Percentiles rank a stretch among this genome's conserved stretches.
Conservation (phyloP, 2,797 vertebrate genomes). For the Lagorchestes hirsutus region DNA sequence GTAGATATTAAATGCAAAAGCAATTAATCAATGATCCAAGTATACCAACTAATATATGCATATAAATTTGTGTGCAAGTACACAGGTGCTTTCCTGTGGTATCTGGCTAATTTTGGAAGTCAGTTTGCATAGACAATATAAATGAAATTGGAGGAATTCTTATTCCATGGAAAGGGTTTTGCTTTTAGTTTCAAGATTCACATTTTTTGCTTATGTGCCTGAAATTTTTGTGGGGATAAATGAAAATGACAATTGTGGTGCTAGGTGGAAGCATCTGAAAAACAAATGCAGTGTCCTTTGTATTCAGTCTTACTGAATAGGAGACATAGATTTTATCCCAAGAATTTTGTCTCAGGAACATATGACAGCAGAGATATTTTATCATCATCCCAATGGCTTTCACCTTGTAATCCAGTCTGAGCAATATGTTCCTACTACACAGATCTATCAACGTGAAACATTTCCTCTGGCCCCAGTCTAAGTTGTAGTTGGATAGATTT, state of each 20-base stretch:
- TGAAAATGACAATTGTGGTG: not conserved
- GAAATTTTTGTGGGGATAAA: not conserved
- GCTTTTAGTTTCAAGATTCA: not conserved
- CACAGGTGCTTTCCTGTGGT: not conserved
- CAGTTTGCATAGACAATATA: not conserved
- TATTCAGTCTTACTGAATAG: not conserved
- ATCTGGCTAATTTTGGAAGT: not conserved
- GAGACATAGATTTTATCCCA: not conserved
- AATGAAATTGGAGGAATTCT: not conserved
- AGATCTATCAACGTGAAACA: not conserved
- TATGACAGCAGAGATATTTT: not conserved
- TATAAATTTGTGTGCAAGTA: too few species aligned
- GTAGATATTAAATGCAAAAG: not conserved
- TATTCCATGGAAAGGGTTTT: not conserved
- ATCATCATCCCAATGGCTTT: not conserved
- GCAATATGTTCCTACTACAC: accelerated
- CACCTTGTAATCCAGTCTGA: not conserved
- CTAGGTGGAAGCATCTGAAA: not conserved
- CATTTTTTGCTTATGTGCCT: slow-evolving; percentile 2
- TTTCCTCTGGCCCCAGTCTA: not conserved
- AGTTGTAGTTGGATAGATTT: not conserved
- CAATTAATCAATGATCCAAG: not conserved
- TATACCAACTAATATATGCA: not conserved
- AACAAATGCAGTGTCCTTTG: not conserved
- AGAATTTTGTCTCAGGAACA: not conserved